Evolutionary conservation across 2,797 vertebrate genomes (phyloP).

Genomic region (Novumbra hubbsi): DNA sequence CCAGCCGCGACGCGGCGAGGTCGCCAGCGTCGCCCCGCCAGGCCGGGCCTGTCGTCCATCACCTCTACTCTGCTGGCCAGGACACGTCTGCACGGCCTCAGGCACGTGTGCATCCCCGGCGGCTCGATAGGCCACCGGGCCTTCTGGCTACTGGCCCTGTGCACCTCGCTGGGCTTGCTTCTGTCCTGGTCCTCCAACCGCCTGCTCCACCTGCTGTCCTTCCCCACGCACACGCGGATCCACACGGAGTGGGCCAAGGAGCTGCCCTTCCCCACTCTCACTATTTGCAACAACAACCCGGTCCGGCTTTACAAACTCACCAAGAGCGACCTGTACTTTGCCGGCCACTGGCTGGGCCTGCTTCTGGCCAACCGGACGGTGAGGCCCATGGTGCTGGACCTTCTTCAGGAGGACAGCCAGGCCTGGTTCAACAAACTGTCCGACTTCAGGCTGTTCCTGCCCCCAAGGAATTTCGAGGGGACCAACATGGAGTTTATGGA

Average conservation of each 20-base stretch:
- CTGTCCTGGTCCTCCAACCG: constrained; percentile 95
- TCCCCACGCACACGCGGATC: constrained; percentile 91
- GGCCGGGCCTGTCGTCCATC: constrained; percentile 54
- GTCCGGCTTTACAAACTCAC: constrained; percentile 93
- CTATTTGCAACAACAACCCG: constrained; percentile 99
- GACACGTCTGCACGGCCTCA: constrained; percentile 87
- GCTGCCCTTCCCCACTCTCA: constrained; percentile 91
- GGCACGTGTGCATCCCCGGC: constrained; percentile 81
- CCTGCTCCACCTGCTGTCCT: constrained; percentile 91
- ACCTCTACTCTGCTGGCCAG: constrained; percentile 73
- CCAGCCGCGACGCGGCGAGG: constrained; percentile 64
- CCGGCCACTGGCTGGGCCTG: constrained; percentile 93
- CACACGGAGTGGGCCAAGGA: constrained; percentile 95
- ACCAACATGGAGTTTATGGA: constrained; percentile 97
- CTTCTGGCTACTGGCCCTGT: constrained; percentile 91
- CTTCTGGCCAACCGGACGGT: constrained; percentile 90
- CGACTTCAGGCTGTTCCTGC: constrained; percentile 94
- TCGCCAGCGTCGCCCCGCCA: constrained; percentile 50
- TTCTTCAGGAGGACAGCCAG: constrained; percentile 84
- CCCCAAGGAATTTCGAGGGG: constrained; percentile 93
- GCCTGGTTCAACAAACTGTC: constrained; percentile 95
- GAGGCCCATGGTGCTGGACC: constrained; percentile 87
- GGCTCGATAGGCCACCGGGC: constrained; percentile 81
- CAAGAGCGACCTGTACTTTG: constrained; percentile 95
- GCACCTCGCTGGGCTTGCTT: constrained; percentile 88